These are phyloP conservation scores for Aviceda subcristata DNA, from an alignment of 2,113 vertebrate species.

Conservation along the genomic window DNA sequence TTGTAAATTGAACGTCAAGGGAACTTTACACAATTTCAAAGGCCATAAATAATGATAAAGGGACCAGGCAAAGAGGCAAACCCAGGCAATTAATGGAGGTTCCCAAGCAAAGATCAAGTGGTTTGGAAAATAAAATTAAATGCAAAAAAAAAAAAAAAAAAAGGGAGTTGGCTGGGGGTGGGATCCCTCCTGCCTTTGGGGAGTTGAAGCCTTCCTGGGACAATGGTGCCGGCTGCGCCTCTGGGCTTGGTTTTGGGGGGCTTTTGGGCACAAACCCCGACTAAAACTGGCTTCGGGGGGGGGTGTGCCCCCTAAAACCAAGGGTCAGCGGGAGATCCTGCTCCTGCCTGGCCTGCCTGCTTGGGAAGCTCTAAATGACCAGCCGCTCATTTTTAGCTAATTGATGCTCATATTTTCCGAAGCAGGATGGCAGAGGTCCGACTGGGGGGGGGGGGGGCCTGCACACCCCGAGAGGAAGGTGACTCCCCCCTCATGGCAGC, in stretches of 20 bases:
- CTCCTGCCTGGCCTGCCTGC: background rate
- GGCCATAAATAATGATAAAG: conserved; percentile 82
- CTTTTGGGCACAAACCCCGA: rapidly evolving
- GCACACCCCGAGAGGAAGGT: background rate
- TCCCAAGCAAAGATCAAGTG: conserved; percentile 80
- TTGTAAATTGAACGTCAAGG: conserved; percentile 83
- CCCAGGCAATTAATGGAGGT: conserved; percentile 80
- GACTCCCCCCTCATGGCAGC: rapidly evolving
- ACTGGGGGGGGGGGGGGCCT: too few species aligned
- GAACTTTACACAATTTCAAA: conserved; percentile 79
- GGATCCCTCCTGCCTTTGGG: background rate
- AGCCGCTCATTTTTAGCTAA: rapidly evolving
- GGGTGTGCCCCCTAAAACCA: background rate
- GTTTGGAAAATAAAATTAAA: conserved; percentile 59
- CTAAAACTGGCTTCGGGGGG: background rate
- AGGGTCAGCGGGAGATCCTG: rapidly evolving
- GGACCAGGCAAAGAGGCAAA: conserved; percentile 73
- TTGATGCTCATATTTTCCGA: background rate
- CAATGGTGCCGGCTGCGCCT: background rate
- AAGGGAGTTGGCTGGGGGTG: background rate
- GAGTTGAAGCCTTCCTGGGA: background rate
- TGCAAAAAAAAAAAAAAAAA: background rate
- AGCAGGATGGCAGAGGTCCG: background rate
- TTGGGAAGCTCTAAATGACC: background rate
- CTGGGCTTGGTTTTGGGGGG: background rate